Conservation (phyloP, 2,113 vertebrate species). For the Tympanuchus pallidicinctus region DNA sequence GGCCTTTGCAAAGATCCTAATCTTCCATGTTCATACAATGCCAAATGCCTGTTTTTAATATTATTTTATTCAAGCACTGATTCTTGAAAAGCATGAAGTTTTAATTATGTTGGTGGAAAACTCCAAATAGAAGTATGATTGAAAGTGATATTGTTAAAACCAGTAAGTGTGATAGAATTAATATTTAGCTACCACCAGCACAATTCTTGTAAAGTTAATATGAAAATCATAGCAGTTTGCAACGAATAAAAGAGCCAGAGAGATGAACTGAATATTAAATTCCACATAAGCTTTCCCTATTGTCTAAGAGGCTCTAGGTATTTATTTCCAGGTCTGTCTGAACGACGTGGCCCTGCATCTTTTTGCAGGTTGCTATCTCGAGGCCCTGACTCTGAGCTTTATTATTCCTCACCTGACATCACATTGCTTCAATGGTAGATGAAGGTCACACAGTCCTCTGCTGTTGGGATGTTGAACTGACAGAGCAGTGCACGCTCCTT, state of each 20-base stretch:
- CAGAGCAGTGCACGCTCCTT: background rate
- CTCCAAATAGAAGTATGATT: background rate
- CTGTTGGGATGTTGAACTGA: background rate
- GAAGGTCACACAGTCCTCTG: background rate
- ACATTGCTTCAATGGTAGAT: background rate
- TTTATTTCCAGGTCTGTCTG: background rate
- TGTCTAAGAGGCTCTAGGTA: background rate
- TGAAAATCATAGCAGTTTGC: background rate
- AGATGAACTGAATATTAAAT: background rate
- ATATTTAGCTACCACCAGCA: background rate
- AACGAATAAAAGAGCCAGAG: background rate
- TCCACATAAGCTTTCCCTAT: rapidly evolving
- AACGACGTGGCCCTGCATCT: background rate
- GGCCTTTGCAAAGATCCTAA: background rate
- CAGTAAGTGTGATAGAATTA: background rate
- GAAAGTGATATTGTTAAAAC: background rate
- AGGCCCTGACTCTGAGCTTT: background rate
- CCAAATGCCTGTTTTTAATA: background rate
- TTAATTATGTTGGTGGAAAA: background rate
- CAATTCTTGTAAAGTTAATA: background rate
- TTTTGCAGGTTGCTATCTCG: background rate
- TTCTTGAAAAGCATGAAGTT: background rate
- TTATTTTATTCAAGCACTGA: background rate
- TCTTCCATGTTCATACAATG: rapidly evolving
- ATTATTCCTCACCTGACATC: background rate